Percentiles rank a stretch among this genome's conserved stretches.
phyloP scores from a whole-genome alignment of 2,888 invertebrate genomes.

The Agrotis puta region DNA sequence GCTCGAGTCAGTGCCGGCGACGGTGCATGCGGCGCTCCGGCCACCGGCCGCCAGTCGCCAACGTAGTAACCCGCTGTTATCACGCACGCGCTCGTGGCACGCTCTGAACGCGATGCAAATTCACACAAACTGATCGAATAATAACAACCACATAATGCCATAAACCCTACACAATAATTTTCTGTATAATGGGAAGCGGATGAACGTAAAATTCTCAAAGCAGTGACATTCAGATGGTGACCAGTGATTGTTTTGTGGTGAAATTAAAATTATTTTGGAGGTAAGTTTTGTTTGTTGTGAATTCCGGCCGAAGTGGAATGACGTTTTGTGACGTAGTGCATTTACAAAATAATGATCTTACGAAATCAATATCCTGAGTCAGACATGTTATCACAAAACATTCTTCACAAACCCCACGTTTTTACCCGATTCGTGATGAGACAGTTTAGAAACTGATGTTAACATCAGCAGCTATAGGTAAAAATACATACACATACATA shows the following conservation, averaged over 20 bases:
- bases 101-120: constrained; percentile 57
- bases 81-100: constrained; percentile 59
- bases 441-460: constrained; percentile 21
- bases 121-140: constrained; percentile 63
- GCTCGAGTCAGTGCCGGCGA: constrained; percentile 24
- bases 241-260: constrained; percentile 59
- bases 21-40: constrained; percentile 19
- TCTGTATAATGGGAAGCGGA: constrained; percentile 67
- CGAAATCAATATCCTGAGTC: constrained; percentile 43
- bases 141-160: constrained; percentile 71
- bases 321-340: constrained; percentile 61
- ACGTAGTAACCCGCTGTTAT: constrained; percentile 55
- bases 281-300: constrained; percentile 76
- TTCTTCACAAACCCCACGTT: constrained; percentile 15
- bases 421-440: constrained; percentile 3
- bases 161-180: constrained; percentile 69
- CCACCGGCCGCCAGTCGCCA: constrained; percentile 55
- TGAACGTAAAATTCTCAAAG: constrained; percentile 64
- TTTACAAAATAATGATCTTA: constrained; percentile 69
- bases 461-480: neutral
- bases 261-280: constrained; percentile 68
- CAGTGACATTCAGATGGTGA: constrained; percentile 55
- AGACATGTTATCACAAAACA: constrained; percentile 35
- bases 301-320: constrained; percentile 66
- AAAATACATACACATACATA: neutral